Evolutionary conservation across 2,113 vertebrate species (phyloP).

Genomic region (Scalopus aquaticus): DNA sequence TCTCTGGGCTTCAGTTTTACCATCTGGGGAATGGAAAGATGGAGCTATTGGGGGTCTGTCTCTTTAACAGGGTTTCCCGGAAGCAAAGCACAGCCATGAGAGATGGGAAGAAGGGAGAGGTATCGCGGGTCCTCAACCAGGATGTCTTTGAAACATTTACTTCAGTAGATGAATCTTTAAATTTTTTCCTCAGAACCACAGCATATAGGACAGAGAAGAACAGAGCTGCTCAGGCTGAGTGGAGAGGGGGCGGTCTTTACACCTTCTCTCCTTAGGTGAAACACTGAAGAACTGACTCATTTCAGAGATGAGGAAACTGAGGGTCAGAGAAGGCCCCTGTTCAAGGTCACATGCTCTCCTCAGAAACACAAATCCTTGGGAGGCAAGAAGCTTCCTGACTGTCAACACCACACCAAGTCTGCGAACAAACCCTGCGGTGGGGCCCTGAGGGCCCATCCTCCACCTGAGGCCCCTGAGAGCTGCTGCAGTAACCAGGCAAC

Average conservation of each 20-base stretch:
- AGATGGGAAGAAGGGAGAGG: neutral
- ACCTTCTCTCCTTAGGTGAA: neutral
- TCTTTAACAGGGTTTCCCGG: neutral
- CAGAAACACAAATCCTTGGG: neutral
- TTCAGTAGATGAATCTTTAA: neutral
- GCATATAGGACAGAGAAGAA: neutral
- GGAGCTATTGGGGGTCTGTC: no score
- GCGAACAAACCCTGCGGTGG: neutral
- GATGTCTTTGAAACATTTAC: neutral
- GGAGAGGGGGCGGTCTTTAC: neutral
- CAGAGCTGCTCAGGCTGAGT: neutral
- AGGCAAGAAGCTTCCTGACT: neutral
- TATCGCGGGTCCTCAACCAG: fast-evolving
- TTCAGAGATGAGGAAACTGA: neutral
- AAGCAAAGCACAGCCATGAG: neutral
- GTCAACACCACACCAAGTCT: neutral
- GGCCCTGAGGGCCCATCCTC: neutral
- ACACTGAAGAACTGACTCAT: neutral
- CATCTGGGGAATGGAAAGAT: neutral
- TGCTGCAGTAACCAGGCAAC: slow-evolving; percentile 65
- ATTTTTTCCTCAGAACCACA: neutral
- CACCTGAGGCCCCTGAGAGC: slow-evolving; percentile 36
- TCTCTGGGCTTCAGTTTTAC: neutral
- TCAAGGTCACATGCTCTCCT: neutral
- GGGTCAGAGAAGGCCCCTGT: neutral